Base-by-base conservation (phyloP, 1,140 invertebrate genomes). In the Anagrus nilaparvatae region DNA sequence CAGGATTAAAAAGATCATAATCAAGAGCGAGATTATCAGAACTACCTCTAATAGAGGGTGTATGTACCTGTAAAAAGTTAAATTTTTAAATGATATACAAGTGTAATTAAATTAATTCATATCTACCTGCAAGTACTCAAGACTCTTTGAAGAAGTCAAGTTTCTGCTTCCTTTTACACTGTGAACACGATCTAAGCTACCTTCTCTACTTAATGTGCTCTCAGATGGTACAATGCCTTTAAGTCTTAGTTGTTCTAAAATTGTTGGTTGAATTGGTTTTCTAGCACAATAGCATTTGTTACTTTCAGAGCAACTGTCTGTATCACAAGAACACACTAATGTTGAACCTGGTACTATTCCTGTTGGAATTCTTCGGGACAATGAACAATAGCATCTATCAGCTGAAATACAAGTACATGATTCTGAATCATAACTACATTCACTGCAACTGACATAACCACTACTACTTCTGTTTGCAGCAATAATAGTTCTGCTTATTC, bases 221-320 rank as follows among this genome's bases (percentile, higher is more conserved):
- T 75, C 71, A 4, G 67, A 60, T 5, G 70, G 69, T 14, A 73
- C 65, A 33, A 75, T 74, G 9, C 73, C 71, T 21, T 67, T 63
- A 44, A 73, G 66, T 24, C 67, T 61, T 2, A 77, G 49, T 47
- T 76, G 70, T 36, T 73, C 69, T 24, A 74, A 51, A 34, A 72
- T 65, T 2, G 58, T 68, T 5, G 62, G 57, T 23, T 67, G 60
- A 40, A 48, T 44, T 12, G 58, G 49, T 2, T 63, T 66, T 2
- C 69, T 67, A 7, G 74, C 67, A 60, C 87, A 92, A 56, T 92
- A 92, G 56, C 87, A 92, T 58, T 89, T 89, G 55, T 88, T 87
- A 56, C 82, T 86, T 42, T 87, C 87, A 0, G 82, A 76, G 58
- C 87, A 90, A 50, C 82, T 87, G 53, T 90, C 86, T 0, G 85